Percentiles rank a stretch among this genome's conserved stretches.
phyloP scores from a whole-genome alignment of 2,797 vertebrate species.

The Aratinga solstitialis region DNA sequence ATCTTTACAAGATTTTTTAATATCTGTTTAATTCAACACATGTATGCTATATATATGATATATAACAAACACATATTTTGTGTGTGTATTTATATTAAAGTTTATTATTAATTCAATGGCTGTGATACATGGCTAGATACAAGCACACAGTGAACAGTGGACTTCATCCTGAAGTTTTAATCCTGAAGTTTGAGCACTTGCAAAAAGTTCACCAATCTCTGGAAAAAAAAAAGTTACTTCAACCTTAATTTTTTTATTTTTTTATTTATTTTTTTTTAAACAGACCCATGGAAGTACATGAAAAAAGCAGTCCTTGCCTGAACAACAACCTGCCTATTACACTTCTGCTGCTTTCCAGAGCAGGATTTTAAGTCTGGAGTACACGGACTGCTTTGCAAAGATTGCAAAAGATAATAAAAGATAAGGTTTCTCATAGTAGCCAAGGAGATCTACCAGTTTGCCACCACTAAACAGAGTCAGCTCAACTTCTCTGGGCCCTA shows the following conservation, averaged over 20 bases:
- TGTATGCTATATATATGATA: fast-evolving
- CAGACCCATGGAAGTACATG: neutral
- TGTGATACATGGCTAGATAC: neutral
- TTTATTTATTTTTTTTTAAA: neutral
- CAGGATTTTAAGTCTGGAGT: neutral
- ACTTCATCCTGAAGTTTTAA: neutral
- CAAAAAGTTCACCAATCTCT: neutral
- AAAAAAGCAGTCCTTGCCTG: neutral
- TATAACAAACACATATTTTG: neutral
- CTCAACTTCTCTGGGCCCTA: neutral
- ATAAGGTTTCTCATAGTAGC: neutral
- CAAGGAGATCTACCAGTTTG: neutral
- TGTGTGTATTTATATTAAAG: neutral
- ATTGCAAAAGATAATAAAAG: neutral
- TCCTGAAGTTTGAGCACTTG: neutral
- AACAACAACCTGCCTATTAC: neutral
- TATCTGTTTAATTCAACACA: neutral
- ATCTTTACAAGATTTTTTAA: neutral
- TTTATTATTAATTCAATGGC: neutral
- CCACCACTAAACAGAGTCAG: neutral
- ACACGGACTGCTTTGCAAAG: neutral
- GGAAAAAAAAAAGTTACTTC: neutral
- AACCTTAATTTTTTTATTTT: neutral
- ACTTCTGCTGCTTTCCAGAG: neutral
- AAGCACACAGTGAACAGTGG: neutral